A percentile compares a stretch with the other conserved stretches of the same genome.
These are phyloP conservation scores for Brienomyrus brachyistius DNA, from an alignment of 2,113 vertebrate species.

Conservation along the genomic window DNA sequence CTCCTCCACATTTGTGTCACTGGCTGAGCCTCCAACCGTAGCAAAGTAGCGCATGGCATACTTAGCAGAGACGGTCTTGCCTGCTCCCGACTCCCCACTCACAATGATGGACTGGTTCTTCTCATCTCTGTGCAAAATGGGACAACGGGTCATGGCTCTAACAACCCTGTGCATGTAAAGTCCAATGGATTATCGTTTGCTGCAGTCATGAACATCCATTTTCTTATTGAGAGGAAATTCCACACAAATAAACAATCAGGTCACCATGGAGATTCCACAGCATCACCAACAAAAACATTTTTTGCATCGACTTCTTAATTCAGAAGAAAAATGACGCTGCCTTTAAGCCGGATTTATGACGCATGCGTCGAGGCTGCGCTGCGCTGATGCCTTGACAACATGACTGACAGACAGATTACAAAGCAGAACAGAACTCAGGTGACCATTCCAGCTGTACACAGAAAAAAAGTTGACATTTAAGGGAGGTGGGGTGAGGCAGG, in stretches of 20 bases:
- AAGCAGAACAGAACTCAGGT: neutral
- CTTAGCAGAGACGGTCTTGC: neutral
- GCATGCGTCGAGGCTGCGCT: neutral
- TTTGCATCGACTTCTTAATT: neutral
- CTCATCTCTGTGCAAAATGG: neutral
- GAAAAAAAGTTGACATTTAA: neutral
- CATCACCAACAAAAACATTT: neutral
- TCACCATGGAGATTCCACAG: neutral
- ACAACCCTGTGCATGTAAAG: neutral
- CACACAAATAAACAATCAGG: neutral
- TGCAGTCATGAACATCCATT: neutral
- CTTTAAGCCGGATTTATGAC: neutral
- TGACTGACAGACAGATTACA: neutral
- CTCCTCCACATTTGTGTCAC: neutral
- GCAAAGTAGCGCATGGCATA: neutral
- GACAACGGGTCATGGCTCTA: neutral
- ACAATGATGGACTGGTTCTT: neutral
- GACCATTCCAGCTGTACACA: neutral
- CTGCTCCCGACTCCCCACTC: neutral
- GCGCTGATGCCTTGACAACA: neutral
- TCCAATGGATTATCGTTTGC: neutral
- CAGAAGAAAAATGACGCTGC: neutral
- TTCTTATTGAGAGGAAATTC: neutral
- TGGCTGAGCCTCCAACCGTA: neutral
- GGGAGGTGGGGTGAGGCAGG: no score